These are phyloP conservation scores for Bombus turneri DNA, from an alignment of 1,140 invertebrate species.

Conservation along the genomic window DNA sequence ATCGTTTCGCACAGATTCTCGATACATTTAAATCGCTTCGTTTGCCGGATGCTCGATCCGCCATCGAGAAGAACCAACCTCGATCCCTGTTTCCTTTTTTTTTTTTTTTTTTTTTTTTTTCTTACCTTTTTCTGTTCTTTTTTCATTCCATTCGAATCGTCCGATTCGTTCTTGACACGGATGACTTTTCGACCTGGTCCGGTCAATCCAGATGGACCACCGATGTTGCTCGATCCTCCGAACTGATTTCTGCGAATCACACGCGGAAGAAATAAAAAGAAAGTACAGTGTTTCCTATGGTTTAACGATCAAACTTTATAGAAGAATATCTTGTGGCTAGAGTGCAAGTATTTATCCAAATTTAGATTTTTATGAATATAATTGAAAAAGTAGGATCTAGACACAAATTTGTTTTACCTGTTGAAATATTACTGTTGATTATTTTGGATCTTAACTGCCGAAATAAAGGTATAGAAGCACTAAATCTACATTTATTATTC, in stretches of 20 bases:
- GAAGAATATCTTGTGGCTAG: too few relatives aligned
- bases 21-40: conserved; percentile 76
- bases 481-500: too few relatives aligned
- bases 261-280: not conserved
- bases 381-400: too few relatives aligned
- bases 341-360: too few relatives aligned
- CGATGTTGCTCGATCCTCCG: conserved; percentile 26
- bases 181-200: conserved; percentile 19
- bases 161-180: not conserved
- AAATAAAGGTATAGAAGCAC: too few relatives aligned
- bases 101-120: not conserved
- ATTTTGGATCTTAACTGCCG: too few relatives aligned
- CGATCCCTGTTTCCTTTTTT: not conserved
- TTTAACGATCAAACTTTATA: not conserved
- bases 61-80: not conserved
- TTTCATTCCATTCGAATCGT: not conserved
- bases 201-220: conserved; percentile 21
- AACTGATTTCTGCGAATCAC: conserved; percentile 21
- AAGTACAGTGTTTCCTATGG: not conserved
- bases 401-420: too few relatives aligned
- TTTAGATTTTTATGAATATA: too few relatives aligned
- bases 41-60: conserved; percentile 52
- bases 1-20: conserved; percentile 67
- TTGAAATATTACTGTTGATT: too few relatives aligned
- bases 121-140: not conserved